These are phyloP conservation scores for Platycnemis pennipes DNA, from an alignment of 2,888 invertebrate genomes.

Conservation along the genomic window DNA sequence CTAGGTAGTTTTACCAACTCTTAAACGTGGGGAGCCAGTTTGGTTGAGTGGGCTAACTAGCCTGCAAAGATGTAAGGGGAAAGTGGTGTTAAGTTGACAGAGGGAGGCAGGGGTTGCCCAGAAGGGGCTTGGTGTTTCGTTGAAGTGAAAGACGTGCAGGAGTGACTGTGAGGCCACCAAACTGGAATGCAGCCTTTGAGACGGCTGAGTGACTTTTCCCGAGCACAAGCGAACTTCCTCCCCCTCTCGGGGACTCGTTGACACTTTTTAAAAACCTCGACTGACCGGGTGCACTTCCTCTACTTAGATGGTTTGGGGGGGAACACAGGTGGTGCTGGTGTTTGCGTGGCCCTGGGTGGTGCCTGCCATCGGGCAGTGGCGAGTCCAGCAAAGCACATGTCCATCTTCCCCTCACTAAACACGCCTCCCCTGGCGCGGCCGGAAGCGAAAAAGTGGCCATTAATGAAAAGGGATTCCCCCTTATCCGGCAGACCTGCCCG, in stretches of 20 bases:
- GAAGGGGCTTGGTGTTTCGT: too few species aligned
- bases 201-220: too few species aligned
- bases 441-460: background rate
- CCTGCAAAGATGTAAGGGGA: too few species aligned
- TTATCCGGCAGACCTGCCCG: background rate
- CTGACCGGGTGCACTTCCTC: background rate
- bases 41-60: too few species aligned
- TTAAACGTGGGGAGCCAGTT: too few species aligned
- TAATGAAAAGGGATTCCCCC: background rate
- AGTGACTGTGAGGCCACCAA: background rate
- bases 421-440: background rate
- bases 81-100: too few species aligned
- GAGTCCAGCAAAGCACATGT: too few species aligned
- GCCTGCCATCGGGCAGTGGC: too few species aligned
- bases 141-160: background rate
- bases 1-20: too few species aligned
- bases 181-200: background rate
- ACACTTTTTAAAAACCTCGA: background rate
- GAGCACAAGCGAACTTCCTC: background rate
- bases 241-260: background rate
- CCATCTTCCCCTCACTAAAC: background rate
- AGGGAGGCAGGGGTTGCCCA: too few species aligned
- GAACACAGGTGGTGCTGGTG: slow-evolving; percentile 12
- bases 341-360: background rate
- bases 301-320: background rate